Conservation (phyloP, 2,888 invertebrate genomes). For the Augiades crinisus region DNA sequence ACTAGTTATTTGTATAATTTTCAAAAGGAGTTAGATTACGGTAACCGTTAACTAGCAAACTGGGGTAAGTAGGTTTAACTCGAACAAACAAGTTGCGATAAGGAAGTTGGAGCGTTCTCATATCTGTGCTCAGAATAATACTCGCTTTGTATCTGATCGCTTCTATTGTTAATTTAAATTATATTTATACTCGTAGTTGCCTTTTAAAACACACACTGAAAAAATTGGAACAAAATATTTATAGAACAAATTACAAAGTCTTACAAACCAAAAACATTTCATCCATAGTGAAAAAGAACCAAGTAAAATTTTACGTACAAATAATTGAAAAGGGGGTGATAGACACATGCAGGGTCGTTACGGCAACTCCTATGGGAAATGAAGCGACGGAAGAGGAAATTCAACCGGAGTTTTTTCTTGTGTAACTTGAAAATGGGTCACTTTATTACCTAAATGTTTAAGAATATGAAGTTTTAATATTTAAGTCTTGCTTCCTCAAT, state of each 20-base stretch:
- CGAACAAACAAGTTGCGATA: constrained; percentile 51
- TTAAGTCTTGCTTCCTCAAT: too few species aligned
- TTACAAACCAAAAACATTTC: constrained; percentile 53
- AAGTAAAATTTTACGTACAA: constrained; percentile 64
- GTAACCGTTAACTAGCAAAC: constrained; percentile 41
- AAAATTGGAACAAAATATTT: too few species aligned
- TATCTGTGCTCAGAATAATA: constrained; percentile 57
- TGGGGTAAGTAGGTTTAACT: constrained; percentile 44
- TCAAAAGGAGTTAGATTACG: constrained; percentile 41
- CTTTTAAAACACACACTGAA: constrained; percentile 9
- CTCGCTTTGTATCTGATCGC: constrained; percentile 58
- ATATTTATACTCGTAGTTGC: constrained; percentile 54
- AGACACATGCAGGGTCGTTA: constrained; percentile 67
- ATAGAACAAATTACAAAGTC: too few species aligned
- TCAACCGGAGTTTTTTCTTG: constrained; percentile 47
- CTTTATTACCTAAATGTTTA: constrained; percentile 45
- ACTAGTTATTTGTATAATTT: constrained; percentile 45
- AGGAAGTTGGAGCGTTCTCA: constrained; percentile 57
- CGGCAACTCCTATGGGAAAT: constrained; percentile 62
- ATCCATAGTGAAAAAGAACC: constrained; percentile 32
- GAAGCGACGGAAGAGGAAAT: constrained; percentile 54
- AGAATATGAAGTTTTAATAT: too few species aligned
- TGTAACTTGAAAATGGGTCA: constrained; percentile 49
- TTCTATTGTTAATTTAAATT: constrained; percentile 67
- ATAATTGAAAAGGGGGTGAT: constrained; percentile 72